Base-by-base conservation (phyloP, 1,140 invertebrate genomes). In the Sycophila sp. region DNA sequence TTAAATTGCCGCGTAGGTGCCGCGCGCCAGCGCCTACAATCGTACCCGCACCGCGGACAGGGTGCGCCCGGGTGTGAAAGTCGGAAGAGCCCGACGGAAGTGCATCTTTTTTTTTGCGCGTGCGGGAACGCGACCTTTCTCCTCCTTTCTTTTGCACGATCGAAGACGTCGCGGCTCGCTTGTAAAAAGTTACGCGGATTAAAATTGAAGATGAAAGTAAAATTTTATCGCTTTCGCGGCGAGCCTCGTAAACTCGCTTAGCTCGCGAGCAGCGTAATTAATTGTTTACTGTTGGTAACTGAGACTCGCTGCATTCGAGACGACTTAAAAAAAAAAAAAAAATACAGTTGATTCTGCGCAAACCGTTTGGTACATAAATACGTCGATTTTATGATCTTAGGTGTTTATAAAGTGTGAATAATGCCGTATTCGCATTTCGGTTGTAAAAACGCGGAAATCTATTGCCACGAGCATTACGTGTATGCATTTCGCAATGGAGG, bases 1-100 rank as follows among this genome's bases (percentile, higher is more conserved):
- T 80, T 82, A 82, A 83, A 82, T 83, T 82, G 78, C 72, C 76
- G 79, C 81, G 83, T 83, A 80, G 83, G 84, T 81, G 81, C 76
- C 40, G 24, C 34, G 32, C 56, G 24, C 51, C 24, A 17, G 26
- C 47, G 40, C 60, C 13, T 56, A 56, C 58, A 75, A 38, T 30
- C 15, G 56, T 65, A 56, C 47, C 22, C 15, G 2, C 13, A 15
- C 5, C 17, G 51, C 24, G 58, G 76, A 77, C 70, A 71, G 73
- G 79, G 76, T 78, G 79, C 75, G 75, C 72, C 63, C 76, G 72
- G 77, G 78, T 79, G 84, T 84, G 84, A 85, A 86, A 86, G 83
- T 86, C 80, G 81, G 81, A 82, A 82, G 79, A 79, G 71, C 67
- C n/a, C n/a, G n/a, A n/a, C n/a, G n/a, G n/a, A n/a, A n/a, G n/a